Percentiles rank a stretch among this genome's conserved stretches.
Conservation (phyloP, 2,797 vertebrate genomes). For the Lophius americanus region DNA sequence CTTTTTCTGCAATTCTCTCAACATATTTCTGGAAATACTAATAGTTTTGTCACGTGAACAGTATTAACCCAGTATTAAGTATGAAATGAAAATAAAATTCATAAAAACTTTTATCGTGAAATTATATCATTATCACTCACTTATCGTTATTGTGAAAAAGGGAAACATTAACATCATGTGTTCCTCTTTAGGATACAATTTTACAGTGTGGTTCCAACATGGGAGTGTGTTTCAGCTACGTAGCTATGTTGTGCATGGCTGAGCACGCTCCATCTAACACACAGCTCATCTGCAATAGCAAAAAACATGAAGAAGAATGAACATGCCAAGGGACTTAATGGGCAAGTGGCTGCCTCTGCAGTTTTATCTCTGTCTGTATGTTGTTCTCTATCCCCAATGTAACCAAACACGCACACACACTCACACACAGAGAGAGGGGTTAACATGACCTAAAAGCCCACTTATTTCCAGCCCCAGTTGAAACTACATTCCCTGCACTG, state of each 20-base stretch:
- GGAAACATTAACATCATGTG: neutral
- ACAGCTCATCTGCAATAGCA: conserved; percentile 42
- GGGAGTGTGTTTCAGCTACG: too few relatives aligned
- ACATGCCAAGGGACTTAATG: conserved; percentile 55
- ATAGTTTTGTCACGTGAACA: conserved; percentile 31
- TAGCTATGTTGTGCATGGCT: conserved; percentile 20
- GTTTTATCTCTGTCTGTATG: conserved; percentile 39
- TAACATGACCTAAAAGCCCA: conserved; percentile 80
- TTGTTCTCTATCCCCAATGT: neutral
- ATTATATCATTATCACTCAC: neutral
- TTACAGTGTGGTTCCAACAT: conserved; percentile 10
- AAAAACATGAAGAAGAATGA: conserved; percentile 44
- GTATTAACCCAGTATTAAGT: conserved; percentile 21
- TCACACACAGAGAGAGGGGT: conserved; percentile 43
- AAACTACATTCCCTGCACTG: conserved; percentile 53
- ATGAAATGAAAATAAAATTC: conserved; percentile 16
- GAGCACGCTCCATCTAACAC: conserved; percentile 42
- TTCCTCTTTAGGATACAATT: neutral
- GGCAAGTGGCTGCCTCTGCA: conserved; percentile 50
- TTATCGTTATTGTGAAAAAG: neutral
- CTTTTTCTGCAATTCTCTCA: conserved; percentile 37
- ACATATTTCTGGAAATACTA: conserved; percentile 28
- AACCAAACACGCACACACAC: conserved; percentile 16
- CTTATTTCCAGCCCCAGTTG: conserved; percentile 65
- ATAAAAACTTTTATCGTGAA: neutral